Evolutionary conservation across 64 coral and sea anemone genomes (phyloP), one percentile per base, ranked within the genome.

Genomic region (Dendronephthya gigantea): DNA sequence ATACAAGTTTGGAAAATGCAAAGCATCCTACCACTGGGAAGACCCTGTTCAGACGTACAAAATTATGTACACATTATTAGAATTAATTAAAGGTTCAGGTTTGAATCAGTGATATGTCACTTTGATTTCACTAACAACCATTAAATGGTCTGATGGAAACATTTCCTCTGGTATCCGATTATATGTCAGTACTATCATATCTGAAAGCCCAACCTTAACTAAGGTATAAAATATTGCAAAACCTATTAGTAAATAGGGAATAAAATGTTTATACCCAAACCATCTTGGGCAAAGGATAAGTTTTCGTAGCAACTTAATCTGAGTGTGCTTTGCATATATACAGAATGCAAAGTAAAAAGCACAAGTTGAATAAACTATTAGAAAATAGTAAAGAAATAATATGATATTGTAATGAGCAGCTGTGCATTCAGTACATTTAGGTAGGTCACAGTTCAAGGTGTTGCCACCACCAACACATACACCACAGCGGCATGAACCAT

Each of bases 401-500:
- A 88, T 89, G 2, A 43, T 89, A 65, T 88, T 87, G 33, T 93
- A 98, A 85, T 98, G 95, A 32, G 90, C 83, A 58, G 50, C 79
- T 56, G 88, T 87, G 81, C 95, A 98, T 76, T 98, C 95, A 9
- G 76, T 82, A 49, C 95, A 98, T 13, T 82, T 87, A 25, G 83
- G 85, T 31, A 93, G 88, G 39, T 91, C 72, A 79, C 95, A 98
- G 28, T 83, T 98, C 15, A 90, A 84, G 22, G 82, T 39, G 31
- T 91, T 81, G 19, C 92, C 90, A 59, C 92, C 92, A 25, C 23
- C 81, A 55, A 98, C 90, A 83, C 95, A 98, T 34, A 98, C 84
- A 83, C 95, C 92, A 86, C 95, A 98, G 43, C 95, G 91, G 35
- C 95, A 98, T 12, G 95, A 98, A 2, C 92, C 95, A 86, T 98